phyloP scores from a whole-genome alignment of 2,797 vertebrate genomes.

The Malacoraja senta region DNA sequence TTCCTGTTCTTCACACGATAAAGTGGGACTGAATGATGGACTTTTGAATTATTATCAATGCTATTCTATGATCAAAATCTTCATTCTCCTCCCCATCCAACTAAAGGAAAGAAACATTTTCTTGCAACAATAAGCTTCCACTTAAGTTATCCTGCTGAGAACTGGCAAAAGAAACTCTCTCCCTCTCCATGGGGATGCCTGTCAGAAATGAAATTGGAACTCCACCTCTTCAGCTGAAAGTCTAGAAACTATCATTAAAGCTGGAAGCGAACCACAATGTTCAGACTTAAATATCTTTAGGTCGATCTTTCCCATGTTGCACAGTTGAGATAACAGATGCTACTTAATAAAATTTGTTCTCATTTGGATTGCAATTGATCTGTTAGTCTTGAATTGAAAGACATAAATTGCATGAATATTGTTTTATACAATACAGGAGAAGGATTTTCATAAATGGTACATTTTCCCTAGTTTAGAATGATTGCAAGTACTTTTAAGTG shows the following conservation, averaged over 20 bases:
- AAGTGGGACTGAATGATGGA: background rate
- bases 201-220: constrained; percentile 27
- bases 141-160: background rate
- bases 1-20: background rate
- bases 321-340: constrained; percentile 4
- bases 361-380: background rate
- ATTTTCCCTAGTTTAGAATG: too few relatives aligned
- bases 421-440: background rate
- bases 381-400: background rate
- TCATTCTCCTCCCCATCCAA: background rate
- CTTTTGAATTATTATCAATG: background rate
- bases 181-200: background rate
- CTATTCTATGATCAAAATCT: background rate
- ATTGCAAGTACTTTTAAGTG: background rate
- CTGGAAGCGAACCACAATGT: background rate
- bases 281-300: background rate
- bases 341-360: background rate
- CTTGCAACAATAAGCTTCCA: background rate
- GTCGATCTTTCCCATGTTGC: background rate
- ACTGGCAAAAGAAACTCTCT: background rate
- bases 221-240: background rate
- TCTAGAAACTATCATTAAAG: background rate
- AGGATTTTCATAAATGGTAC: too few relatives aligned
- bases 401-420: background rate
- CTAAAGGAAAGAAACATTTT: background rate